phyloP scores from a whole-genome alignment of 2,888 invertebrate genomes.

The Antheraea yamamai region DNA sequence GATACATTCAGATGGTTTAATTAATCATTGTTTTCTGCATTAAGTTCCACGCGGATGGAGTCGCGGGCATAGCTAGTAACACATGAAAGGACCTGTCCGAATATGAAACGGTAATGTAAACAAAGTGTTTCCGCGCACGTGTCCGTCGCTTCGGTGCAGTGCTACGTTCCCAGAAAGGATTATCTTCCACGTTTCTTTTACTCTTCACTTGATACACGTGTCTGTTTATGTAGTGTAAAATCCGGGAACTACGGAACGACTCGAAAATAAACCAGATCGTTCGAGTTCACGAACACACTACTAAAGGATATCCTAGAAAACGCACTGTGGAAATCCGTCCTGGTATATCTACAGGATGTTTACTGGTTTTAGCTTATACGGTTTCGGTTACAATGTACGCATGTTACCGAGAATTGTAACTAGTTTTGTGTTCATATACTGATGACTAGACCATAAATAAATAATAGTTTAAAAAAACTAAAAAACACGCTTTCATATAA shows the following conservation, averaged over 20 bases:
- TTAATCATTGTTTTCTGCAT: no score
- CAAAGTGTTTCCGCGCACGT: conserved; percentile 70
- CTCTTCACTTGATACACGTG: conserved; percentile 3
- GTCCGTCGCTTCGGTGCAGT: conserved; percentile 34
- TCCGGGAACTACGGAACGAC: background rate
- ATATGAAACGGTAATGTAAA: conserved; percentile 67
- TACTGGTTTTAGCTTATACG: background rate
- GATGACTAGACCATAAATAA: background rate
- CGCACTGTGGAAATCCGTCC: background rate
- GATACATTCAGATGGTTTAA: no score
- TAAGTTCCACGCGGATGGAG: no score
- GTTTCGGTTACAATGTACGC: background rate
- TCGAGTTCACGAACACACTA: background rate
- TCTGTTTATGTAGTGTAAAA: background rate
- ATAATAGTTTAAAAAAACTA: no score
- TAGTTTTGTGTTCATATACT: background rate
- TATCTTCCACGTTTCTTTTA: conserved; percentile 17
- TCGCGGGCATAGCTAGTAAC: conserved; percentile 24
- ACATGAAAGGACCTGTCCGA: conserved; percentile 70
- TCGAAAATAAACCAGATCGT: background rate
- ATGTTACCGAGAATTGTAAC: background rate
- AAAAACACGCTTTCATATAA: no score
- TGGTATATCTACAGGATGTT: background rate
- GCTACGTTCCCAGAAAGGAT: conserved; percentile 46
- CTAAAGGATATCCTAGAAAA: conserved; percentile 2